Base-by-base conservation (phyloP, 2,888 invertebrate species). In the Melanostoma mellinum region DNA sequence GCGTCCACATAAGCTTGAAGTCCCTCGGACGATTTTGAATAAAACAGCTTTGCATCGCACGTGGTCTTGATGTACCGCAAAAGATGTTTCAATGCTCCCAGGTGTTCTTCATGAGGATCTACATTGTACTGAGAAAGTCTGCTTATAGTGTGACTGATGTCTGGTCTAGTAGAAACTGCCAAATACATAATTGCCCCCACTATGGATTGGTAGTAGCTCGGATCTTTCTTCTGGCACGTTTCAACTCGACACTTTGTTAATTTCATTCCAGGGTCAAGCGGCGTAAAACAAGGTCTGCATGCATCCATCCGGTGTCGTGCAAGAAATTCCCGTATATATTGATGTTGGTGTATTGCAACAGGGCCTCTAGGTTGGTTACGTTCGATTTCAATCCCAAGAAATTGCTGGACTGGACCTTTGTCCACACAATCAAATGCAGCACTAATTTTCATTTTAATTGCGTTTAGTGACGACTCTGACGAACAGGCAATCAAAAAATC, bases 31-130 rank as follows among this genome's bases (percentile, higher is more conserved):
- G 20, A 20, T 20, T 20, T 20, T 20, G 20, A 20, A 20, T 20
- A 20, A 20, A 20, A 20, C 32, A 50, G 48, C 38, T 50, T 63
- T 48, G 9, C 48, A 46, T 60, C 44, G 10, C 42, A n/a, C 1
- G 38, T 48, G 2, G 48, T 61, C n/a, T 48, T 61, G 8, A 61
- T 9, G 20, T 48, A 42, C 10, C 61, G 9, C 30, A 50, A 20
- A 0, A 48, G 36, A 50, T 50, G 36, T 20, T 30, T 63, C 63
- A 38, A 48, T 4, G 61, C 48, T 63, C 9, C 30, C 20, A 63
- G 61, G 30, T 63, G 30, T 48, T 63, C 61, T 10, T 36, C 46
- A 63, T 63, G 61, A 33, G 61, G 48, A 8, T 48, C 36, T 5
- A 63, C 63, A 20, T 20, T 20, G 20, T 20, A 20, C 20, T 20